These are phyloP conservation scores for Ormyrus pomaceus DNA, from an alignment of 2,888 invertebrate genomes.

Conservation along the genomic window DNA sequence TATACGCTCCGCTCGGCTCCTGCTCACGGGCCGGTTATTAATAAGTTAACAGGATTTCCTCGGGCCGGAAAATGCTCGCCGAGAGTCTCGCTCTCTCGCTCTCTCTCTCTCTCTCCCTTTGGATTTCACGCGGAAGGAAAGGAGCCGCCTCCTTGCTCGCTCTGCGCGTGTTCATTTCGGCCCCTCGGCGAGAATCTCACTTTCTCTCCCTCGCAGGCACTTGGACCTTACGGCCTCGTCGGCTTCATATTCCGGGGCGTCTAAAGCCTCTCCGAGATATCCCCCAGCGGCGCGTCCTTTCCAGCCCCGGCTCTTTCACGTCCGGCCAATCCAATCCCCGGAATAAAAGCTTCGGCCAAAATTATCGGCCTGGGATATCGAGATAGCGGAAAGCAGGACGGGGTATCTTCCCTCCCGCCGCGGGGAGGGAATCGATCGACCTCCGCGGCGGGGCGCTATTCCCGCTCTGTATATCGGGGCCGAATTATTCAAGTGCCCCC, in stretches of 20 bases:
- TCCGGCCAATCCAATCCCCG: constrained; percentile 65
- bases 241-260: constrained; percentile 45
- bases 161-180: constrained; percentile 12
- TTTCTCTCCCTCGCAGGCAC: constrained; percentile 19
- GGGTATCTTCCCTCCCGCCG: background rate
- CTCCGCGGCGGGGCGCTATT: background rate
- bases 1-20: background rate
- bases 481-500: constrained; percentile 40
- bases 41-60: constrained; percentile 72
- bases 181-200: constrained; percentile 37
- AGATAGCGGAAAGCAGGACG: constrained; percentile 58
- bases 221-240: constrained; percentile 35
- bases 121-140: background rate
- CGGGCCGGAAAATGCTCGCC: constrained; percentile 67
- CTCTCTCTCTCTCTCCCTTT: too few species aligned
- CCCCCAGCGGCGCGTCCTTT: background rate
- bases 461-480: constrained; percentile 16
- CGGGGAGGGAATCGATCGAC: too few species aligned
- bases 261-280: constrained; percentile 1
- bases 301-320: constrained; percentile 57
- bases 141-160: constrained; percentile 32
- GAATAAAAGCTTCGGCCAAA: constrained; percentile 67
- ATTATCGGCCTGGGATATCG: constrained; percentile 62
- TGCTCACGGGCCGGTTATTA: constrained; percentile 66
- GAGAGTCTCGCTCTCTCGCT: background rate